phyloP scores from a whole-genome alignment of 1,140 invertebrate species.

The Drosophila bocqueti region DNA sequence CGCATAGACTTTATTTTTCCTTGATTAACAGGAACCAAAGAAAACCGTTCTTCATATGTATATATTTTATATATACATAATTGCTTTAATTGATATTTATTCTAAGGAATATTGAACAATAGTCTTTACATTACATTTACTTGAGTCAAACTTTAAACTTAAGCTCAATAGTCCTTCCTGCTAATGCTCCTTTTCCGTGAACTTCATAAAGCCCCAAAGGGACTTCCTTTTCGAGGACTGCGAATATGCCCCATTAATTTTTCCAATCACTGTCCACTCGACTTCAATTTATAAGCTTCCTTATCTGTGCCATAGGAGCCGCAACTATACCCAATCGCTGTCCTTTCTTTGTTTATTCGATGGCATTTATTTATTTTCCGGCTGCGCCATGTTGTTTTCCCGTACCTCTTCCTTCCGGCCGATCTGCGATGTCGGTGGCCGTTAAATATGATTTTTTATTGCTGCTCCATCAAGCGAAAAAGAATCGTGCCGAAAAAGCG shows the following conservation, averaged over 20 bases:
- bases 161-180: background rate
- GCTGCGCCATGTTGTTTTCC: constrained; percentile 19
- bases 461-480: constrained; percentile 25
- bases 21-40: background rate
- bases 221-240: background rate
- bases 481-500: constrained; percentile 46
- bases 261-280: constrained; percentile 48
- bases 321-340: constrained; percentile 34
- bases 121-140: background rate
- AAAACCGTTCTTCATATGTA: background rate
- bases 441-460: constrained; percentile 63
- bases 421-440: constrained; percentile 22
- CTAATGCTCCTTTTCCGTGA: background rate
- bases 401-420: constrained; percentile 21
- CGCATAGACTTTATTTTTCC: background rate
- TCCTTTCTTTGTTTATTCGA: constrained; percentile 41
- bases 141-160: background rate
- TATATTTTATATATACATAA: background rate
- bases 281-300: constrained; percentile 47
- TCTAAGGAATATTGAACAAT: too few species aligned
- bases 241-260: constrained; percentile 46
- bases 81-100: background rate
- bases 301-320: constrained; percentile 22
- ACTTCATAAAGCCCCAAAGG: background rate
- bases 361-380: constrained; percentile 55